Evolutionary conservation across 1,140 invertebrate species (phyloP), one percentile per base, ranked within the genome.

Genomic region (Antheraea mylitta): DNA sequence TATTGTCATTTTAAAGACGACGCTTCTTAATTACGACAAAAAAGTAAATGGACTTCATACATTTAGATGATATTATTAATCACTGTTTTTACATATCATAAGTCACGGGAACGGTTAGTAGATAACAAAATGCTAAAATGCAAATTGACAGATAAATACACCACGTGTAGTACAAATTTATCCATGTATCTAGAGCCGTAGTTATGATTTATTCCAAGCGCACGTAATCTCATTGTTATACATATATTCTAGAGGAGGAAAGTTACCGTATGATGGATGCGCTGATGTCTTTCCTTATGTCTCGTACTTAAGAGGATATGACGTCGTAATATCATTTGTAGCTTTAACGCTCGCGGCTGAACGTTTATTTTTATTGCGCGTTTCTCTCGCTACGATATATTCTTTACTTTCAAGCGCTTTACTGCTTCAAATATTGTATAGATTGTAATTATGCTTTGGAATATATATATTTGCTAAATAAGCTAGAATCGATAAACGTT

Each of bases 291-390:
- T 64, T n/a, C 37, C 19, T 65, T 65, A 65, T 22, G 64, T 18
- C 30, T 45, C 45, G 18, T 19, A 19, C 45, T 65, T 19, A 64
- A 22, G n/a, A 38, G 64, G 45, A 65, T 45, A 65, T 53, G 64
- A 65, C 64, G 64, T 65, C 64, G 45, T 65, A 65, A 65, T 45
- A 65, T 53, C 37, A 38, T 65, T 65, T 65, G 64, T 65, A 19
- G 64, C 42, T 65, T 65, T 22, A 65, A 22, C 19, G 45, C 38
- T n/a, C 37, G 37, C 62, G 62, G 30, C 36, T 65, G 22, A 37
- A 37, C 61, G 30, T 65, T 53, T 11, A 65, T 53, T 65, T 65
- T 65, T 65, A 65, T 65, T 38, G 16, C 42, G 22, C n/a, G 18
- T 65, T 22, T 19, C 42, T 45, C 18, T 7, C 1, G 38, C 18